A percentile compares a stretch with the other conserved stretches of the same genome.
These are phyloP conservation scores for Erebia aethiops DNA, from an alignment of 2,888 invertebrate species.

Conservation along the genomic window DNA sequence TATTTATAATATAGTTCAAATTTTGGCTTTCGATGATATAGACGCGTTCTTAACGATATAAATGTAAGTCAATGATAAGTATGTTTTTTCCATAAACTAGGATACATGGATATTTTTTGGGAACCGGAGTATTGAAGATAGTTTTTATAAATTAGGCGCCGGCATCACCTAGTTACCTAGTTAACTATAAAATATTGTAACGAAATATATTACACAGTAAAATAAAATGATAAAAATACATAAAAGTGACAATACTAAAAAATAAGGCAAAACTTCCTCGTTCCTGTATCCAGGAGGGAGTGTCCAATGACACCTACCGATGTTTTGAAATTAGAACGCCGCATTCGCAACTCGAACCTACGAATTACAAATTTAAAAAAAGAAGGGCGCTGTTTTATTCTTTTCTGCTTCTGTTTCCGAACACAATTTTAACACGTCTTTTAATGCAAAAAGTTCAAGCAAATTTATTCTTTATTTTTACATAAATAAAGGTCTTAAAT, in stretches of 20 bases:
- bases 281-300: slow-evolving; percentile 62
- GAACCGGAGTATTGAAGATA: no score
- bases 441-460: slow-evolving; percentile 9
- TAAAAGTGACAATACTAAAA: slow-evolving; percentile 14
- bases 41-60: no score
- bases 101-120: no score
- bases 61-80: no score
- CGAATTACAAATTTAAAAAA: slow-evolving; percentile 79
- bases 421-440: slow-evolving; percentile 31
- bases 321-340: slow-evolving; percentile 82
- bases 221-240: background rate
- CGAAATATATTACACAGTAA: background rate
- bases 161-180: no score
- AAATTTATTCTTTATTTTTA: slow-evolving; percentile 47
- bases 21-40: no score
- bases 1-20: no score
- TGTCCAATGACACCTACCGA: slow-evolving; percentile 81
- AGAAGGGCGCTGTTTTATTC: slow-evolving; percentile 71
- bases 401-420: slow-evolving; percentile 56
- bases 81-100: no score
- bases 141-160: no score
- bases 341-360: slow-evolving; percentile 81
- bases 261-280: slow-evolving; percentile 52
- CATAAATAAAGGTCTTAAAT: slow-evolving; percentile 26
- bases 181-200: background rate